Evolutionary conservation across 2,888 invertebrate species (phyloP), one percentile per base, ranked within the genome.

Genomic region (Stenodera caucasica): DNA sequence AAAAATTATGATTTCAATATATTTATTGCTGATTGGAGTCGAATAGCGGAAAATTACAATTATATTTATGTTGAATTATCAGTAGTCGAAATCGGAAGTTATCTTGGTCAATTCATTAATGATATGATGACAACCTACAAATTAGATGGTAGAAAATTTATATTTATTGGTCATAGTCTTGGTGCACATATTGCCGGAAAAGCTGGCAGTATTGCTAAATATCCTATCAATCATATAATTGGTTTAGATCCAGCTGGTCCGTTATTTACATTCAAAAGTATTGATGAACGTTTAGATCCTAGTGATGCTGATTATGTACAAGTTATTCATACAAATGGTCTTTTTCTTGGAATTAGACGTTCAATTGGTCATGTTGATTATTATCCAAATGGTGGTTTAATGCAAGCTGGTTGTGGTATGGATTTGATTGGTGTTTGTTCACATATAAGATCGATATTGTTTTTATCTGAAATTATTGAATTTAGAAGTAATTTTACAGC

Each of bases 391-490:
- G n/a, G n/a, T n/a, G 61, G 61, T 55, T 18, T 40, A 26, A 14
- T 49, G 14, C 61, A 61, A 57, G 40, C 61, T 40, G 58, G 58
- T 3, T 61, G 61, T 32, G 61, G 61, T 40, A 8, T 58, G 23
- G 63, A 64, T 40, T 12, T 61, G n/a, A n/a, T n/a, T n/a, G n/a
- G n/a, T 21, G 29, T 45, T 40, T 63, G 66, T 26, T 66, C 65
- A 3, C 63, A 65, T 30, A 32, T 67, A 1, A 75, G 83, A 45
- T 73, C 83, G 1, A 79, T 79, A 52, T 23, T 70, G 23, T 82
- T 80, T 64, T 83, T 78, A 58, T 78, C 80, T 1, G 84, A 84
- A 72, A 78, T 83, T 0, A 69, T 84, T n/a, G 45, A 29, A 29
- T 18, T 18, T 33, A 15, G 12, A n/a, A 14, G 15, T 12, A 33